Conservation (phyloP, 2,113 vertebrate species). For the Seriola rivoliana region DNA sequence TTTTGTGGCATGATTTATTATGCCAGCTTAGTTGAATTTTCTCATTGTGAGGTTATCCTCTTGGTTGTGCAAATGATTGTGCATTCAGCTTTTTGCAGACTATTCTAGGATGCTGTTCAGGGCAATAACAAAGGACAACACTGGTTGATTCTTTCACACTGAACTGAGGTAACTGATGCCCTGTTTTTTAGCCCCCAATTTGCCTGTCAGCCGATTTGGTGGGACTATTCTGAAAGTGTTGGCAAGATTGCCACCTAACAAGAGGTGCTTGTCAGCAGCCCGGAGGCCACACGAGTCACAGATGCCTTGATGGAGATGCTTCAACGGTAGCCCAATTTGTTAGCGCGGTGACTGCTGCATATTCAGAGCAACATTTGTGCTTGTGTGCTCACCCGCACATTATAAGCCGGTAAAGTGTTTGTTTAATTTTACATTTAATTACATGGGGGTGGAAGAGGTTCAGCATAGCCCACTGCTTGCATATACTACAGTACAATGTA, state of each 20-base stretch:
- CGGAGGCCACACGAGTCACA: constrained; percentile 38
- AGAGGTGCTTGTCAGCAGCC: constrained; percentile 49
- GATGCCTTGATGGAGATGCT: constrained; percentile 41
- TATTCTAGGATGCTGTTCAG: constrained; percentile 8
- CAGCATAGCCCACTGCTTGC: constrained; percentile 1
- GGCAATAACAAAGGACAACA: constrained; percentile 12
- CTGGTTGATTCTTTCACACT: constrained; percentile 10
- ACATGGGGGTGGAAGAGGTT: not conserved
- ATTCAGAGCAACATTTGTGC: constrained; percentile 39
- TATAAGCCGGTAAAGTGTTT: constrained; percentile 35
- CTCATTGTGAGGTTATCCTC: constrained; percentile 19
- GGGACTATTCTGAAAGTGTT: constrained; percentile 35
- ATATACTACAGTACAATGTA: not conserved
- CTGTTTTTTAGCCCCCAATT: constrained; percentile 39
- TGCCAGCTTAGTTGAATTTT: not conserved
- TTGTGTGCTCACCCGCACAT: constrained; percentile 29
- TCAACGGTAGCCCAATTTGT: constrained; percentile 43
- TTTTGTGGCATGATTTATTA: not conserved
- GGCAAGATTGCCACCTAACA: constrained; percentile 42
- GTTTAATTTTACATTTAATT: constrained; percentile 56
- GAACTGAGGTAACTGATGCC: constrained; percentile 31
- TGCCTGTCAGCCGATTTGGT: constrained; percentile 44
- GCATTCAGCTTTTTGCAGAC: constrained; percentile 20
- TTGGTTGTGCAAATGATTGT: constrained; percentile 21
- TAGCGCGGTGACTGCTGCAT: constrained; percentile 48